A percentile compares a stretch with the other conserved stretches of the same genome.
Evolutionary conservation across 2,797 vertebrate genomes (phyloP).

Genomic region (Alectoris magna): DNA sequence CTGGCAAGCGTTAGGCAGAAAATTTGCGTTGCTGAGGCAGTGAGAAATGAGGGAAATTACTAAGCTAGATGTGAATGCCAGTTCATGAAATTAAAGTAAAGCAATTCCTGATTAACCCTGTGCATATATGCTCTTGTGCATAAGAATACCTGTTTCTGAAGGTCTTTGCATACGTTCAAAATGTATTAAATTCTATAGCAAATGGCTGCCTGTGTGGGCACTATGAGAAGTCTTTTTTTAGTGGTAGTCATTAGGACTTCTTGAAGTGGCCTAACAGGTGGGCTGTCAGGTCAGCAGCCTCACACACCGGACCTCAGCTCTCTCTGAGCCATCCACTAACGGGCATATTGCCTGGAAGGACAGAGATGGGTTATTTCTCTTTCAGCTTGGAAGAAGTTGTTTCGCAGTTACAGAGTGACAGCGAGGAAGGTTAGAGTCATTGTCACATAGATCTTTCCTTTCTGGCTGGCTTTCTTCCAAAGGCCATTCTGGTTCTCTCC

Average conservation of each 20-base stretch:
- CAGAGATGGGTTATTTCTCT: background rate
- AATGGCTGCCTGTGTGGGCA: background rate
- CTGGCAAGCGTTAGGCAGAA: background rate
- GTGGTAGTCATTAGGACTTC: fast-evolving
- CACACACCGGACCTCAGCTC: background rate
- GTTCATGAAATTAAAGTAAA: background rate
- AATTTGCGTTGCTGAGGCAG: background rate
- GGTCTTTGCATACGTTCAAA: background rate
- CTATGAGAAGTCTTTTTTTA: background rate
- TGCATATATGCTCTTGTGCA: background rate
- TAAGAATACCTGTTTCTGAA: background rate
- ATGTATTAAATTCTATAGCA: background rate
- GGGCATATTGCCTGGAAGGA: fast-evolving
- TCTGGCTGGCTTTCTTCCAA: background rate
- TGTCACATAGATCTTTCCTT: fast-evolving
- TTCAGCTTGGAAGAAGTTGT: background rate
- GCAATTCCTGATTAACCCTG: background rate
- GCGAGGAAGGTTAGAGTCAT: background rate
- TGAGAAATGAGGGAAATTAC: background rate
- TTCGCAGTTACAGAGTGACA: background rate
- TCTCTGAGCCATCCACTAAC: background rate
- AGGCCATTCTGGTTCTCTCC: background rate
- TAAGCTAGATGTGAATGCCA: background rate
- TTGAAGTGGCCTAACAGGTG: too few relatives aligned
- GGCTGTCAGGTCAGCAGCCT: background rate